Conservation (phyloP, 2,113 vertebrate species). For the Cephalophus harveyi region DNA sequence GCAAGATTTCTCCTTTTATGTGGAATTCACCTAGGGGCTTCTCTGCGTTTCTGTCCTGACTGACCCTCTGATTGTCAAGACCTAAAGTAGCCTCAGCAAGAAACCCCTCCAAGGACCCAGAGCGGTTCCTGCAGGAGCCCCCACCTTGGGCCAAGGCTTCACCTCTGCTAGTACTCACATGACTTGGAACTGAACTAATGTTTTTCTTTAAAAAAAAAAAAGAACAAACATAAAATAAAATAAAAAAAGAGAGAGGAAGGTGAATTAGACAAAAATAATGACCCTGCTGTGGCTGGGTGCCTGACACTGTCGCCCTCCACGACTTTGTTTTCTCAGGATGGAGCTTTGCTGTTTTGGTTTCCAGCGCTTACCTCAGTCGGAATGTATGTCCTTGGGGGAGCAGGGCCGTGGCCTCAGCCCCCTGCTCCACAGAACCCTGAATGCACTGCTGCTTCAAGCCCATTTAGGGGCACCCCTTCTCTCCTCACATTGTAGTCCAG, state of each 20-base stretch:
- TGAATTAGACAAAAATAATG: neutral
- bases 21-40: neutral
- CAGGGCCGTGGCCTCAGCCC: constrained; percentile 37
- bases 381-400: constrained; percentile 96
- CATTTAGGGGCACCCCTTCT: constrained; percentile 39
- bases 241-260: neutral
- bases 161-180: neutral
- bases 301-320: neutral
- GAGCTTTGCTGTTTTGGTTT: constrained; percentile 75
- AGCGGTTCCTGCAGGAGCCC: neutral
- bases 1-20: constrained; percentile 76
- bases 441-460: constrained; percentile 94
- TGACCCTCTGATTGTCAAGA: constrained; percentile 14
- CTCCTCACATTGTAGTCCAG: constrained; percentile 51
- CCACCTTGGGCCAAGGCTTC: neutral
- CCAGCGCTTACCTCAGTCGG: constrained; percentile 97
- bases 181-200: constrained; percentile 11
- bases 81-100: neutral
- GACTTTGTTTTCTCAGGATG: constrained; percentile 88
- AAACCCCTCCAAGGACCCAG: neutral
- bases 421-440: constrained; percentile 68
- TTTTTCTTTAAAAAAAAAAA: constrained; percentile 32
- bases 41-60: constrained; percentile 4
- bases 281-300: constrained; percentile 3
- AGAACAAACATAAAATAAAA: neutral